Evolutionary conservation across 2,888 invertebrate species (phyloP).

Genomic region (Caenorhabditis virilis): DNA sequence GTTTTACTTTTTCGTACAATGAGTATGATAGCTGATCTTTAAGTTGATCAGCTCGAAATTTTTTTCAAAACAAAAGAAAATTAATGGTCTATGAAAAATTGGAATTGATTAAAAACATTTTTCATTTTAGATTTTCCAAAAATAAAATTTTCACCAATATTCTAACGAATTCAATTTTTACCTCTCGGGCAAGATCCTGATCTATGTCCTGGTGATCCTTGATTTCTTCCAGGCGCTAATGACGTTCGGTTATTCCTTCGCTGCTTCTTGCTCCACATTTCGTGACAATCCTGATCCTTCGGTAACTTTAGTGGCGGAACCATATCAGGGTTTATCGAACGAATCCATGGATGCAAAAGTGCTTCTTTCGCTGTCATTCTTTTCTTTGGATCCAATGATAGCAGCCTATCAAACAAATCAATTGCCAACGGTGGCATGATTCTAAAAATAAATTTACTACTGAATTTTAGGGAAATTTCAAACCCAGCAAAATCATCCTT

Average conservation of each 20-base stretch:
- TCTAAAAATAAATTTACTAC: slow-evolving; percentile 67
- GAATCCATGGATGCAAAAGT: slow-evolving; percentile 87
- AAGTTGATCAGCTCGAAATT: too few species aligned
- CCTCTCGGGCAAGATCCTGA: not conserved
- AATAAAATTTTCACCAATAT: not conserved
- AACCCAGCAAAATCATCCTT: slow-evolving; percentile 87
- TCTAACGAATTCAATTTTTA: not conserved
- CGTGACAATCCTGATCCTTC: slow-evolving; percentile 82
- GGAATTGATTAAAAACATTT: too few species aligned
- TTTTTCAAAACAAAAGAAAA: too few species aligned
- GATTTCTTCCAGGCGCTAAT: not conserved
- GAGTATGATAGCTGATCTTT: too few species aligned
- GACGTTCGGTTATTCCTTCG: slow-evolving; percentile 4
- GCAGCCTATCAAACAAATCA: slow-evolving; percentile 75
- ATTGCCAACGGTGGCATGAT: slow-evolving; percentile 73
- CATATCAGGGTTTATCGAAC: slow-evolving; percentile 82
- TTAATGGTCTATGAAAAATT: too few species aligned
- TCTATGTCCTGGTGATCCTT: not conserved
- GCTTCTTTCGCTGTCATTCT: slow-evolving; percentile 93
- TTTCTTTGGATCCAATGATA: slow-evolving; percentile 90
- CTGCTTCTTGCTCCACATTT: slow-evolving; percentile 89
- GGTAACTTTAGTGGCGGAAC: slow-evolving; percentile 74
- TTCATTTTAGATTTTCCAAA: not conserved
- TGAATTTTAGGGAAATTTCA: too few species aligned
- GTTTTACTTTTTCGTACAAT: too few species aligned